phyloP scores from a whole-genome alignment of 2,888 invertebrate species.

The Pollenia amentaria region DNA sequence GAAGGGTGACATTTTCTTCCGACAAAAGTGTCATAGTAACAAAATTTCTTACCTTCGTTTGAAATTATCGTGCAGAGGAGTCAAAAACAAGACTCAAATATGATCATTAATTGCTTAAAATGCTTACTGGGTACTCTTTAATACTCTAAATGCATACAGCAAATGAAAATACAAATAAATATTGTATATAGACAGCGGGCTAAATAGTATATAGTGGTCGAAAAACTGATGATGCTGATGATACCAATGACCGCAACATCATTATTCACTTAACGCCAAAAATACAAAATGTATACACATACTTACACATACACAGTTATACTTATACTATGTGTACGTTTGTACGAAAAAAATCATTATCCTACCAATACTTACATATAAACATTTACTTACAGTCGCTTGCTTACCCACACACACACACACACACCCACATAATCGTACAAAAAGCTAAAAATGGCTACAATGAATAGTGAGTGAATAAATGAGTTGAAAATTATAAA shows the following conservation, averaged over 20 bases:
- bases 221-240: conserved; percentile 72
- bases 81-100: too few species aligned
- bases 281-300: conserved; percentile 46
- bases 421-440: background rate
- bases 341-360: conserved; percentile 36
- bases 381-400: conserved; percentile 16
- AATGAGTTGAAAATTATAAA: conserved; percentile 36
- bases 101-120: too few species aligned
- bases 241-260: conserved; percentile 74
- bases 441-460: conserved; percentile 15
- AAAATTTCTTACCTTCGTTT: too few species aligned
- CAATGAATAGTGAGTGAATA: conserved; percentile 20
- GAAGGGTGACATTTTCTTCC: too few species aligned
- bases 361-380: conserved; percentile 35
- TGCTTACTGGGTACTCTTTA: background rate
- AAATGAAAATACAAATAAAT: conserved; percentile 9
- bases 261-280: conserved; percentile 74
- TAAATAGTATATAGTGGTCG: conserved; percentile 62
- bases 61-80: too few species aligned
- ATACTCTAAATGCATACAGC: background rate
- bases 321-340: background rate
- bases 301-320: background rate
- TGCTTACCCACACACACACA: background rate
- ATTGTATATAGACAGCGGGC: conserved; percentile 5
- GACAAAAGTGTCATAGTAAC: too few species aligned